Evolutionary conservation across 2,888 invertebrate species (phyloP), one percentile per base, ranked within the genome.

Genomic region (Cantharis flavilabris): DNA sequence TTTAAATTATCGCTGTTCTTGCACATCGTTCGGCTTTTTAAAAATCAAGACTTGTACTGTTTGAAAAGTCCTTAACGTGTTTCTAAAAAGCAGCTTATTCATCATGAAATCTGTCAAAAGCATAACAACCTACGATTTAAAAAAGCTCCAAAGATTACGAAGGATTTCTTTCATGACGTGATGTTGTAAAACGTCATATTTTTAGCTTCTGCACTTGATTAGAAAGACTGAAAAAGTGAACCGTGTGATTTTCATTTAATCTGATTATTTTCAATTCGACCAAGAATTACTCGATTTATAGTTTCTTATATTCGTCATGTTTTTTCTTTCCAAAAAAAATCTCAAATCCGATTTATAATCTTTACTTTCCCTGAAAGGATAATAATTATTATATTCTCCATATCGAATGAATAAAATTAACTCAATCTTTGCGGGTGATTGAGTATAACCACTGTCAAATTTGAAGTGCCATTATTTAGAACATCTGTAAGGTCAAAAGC

Each of bases 51-150:
- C 26, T 33, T 63, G 18, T 69, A 62, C 62, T 69, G 73, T 69
- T 73, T 73, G 30, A 70, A 73, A 69, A 30, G 73, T 62, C 23
- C 62, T 18, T 30, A 62, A 69, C 26, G 62, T 69, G 64, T 70
- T 70, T 64, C 70, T 62, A 70, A 33, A 75, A 74, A 75, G 75
- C 20, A 75, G 75, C 75, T 75, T 75, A 75, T 75, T 75, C 70
- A 71, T 75, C 75, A 75, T 70, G 75, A 75, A 75, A 75, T 75
- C 75, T 75, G 75, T 75, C 75, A 75, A 70, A 75, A 75, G 75
- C 75, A 75, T 65, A 70, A 75, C 49, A 49, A 49, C 49, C 75
- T 64, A 18, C 65, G 33, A 70, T 75, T 70, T 75, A 70, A 75
- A 70, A 75, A 75, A 65, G 65, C 75, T 65, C 23, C 64, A 70